These are phyloP conservation scores for Rhynchonycteris naso DNA, from an alignment of 2,797 vertebrate species.

Conservation along the genomic window DNA sequence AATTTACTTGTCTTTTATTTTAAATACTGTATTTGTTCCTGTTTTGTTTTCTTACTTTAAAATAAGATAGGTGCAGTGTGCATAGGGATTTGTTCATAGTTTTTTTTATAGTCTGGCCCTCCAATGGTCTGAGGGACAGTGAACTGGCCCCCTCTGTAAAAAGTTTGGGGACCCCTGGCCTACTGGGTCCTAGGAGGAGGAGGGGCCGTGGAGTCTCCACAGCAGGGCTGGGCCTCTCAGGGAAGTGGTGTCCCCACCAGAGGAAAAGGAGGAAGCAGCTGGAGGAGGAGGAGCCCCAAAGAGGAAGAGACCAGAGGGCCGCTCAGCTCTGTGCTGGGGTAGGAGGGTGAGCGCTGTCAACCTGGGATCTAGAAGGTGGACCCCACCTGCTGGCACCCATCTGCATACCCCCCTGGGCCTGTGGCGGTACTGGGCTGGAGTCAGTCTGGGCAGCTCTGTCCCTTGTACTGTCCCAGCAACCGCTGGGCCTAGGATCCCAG, in stretches of 20 bases:
- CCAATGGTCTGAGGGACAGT: too few relatives aligned
- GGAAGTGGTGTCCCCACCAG: slow-evolving; percentile 74
- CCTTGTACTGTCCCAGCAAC: not conserved
- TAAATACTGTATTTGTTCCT: too few relatives aligned
- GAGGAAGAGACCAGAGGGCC: slow-evolving; percentile 68
- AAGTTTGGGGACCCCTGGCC: too few relatives aligned
- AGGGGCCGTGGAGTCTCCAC: not conserved
- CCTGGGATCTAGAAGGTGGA: not conserved
- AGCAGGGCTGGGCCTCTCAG: slow-evolving; percentile 37
- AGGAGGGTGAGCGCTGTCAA: not conserved
- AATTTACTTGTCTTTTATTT: too few relatives aligned
- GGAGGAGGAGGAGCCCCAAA: slow-evolving; percentile 75
- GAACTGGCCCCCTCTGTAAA: too few relatives aligned
- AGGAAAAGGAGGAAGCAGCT: slow-evolving; percentile 81
- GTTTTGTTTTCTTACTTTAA: too few relatives aligned
- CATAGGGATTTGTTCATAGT: too few relatives aligned
- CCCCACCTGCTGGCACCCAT: not conserved
- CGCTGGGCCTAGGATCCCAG: slow-evolving; percentile 4
- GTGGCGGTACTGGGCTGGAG: too few relatives aligned
- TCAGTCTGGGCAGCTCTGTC: not conserved
- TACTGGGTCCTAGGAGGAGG: not conserved
- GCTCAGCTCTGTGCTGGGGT: not conserved
- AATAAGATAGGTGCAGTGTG: too few relatives aligned
- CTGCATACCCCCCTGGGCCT: not conserved
- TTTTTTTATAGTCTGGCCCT: too few relatives aligned